A percentile compares a stretch with the other conserved stretches of the same genome.
Evolutionary conservation across 92 coral and sea anemone species (phyloP).

Genomic region (Bergia sp.): DNA sequence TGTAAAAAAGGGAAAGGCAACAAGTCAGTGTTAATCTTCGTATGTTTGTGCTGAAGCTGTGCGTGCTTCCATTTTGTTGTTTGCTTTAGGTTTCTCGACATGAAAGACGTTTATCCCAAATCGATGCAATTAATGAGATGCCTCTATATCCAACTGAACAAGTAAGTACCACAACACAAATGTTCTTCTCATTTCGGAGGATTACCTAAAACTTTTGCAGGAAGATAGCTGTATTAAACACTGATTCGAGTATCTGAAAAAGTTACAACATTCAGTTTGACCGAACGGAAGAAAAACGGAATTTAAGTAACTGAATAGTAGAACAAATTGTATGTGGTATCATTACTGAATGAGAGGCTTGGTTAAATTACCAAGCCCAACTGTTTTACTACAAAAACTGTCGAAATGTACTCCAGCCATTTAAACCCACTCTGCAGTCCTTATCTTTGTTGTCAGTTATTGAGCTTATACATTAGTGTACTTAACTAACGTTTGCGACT

Average conservation of each 20-base stretch:
- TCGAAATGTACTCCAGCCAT: no score
- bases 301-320: no score
- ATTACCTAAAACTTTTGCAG: background rate
- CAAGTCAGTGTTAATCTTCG: no score
- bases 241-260: background rate
- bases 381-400: no score
- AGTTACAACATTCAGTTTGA: background rate
- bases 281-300: background rate
- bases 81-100: constrained; percentile 90
- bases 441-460: no score
- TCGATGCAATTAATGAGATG: constrained; percentile 98
- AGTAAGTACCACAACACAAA: constrained; percentile 46
- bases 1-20: no score
- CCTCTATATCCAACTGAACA: constrained; percentile 97
- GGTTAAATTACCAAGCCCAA: no score
- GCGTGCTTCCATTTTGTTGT: background rate
- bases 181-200: background rate
- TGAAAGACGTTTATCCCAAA: constrained; percentile 93
- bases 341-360: no score
- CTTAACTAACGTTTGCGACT: no score
- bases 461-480: no score
- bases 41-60: background rate
- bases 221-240: no score
- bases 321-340: background rate
- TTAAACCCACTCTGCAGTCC: no score